Conservation (phyloP, 2,113 vertebrate genomes). For the Todiramphus chloris region DNA sequence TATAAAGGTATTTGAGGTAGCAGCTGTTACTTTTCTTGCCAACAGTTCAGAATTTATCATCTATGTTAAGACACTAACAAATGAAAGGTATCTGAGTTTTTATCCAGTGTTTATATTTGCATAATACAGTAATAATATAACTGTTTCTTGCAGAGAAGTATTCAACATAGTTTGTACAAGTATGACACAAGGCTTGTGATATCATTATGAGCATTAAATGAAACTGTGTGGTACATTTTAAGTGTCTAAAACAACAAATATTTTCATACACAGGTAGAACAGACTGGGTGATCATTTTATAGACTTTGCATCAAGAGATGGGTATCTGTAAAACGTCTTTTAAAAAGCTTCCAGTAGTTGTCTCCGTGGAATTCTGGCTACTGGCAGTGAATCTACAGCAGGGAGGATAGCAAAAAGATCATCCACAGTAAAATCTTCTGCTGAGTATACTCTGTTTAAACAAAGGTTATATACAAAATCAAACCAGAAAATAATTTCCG, state of each 20-base stretch:
- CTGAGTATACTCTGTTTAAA: conserved; percentile 28
- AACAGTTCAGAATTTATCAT: neutral
- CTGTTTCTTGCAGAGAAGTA: neutral
- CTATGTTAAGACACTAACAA: neutral
- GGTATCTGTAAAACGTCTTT: conserved; percentile 38
- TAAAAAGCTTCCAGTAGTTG: conserved; percentile 32
- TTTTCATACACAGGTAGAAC: neutral
- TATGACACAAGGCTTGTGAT: neutral
- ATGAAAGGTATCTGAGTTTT: neutral
- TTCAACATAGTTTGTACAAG: neutral
- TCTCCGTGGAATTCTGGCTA: conserved; percentile 19
- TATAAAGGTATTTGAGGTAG: neutral
- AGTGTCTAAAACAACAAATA: neutral
- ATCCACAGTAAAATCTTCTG: conserved; percentile 38
- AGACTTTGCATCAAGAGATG: conserved; percentile 28
- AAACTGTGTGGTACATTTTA: neutral
- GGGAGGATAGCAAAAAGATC: conserved; percentile 31
- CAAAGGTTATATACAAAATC: neutral
- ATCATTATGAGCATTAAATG: neutral
- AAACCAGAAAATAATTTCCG: neutral
- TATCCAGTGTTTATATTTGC: neutral
- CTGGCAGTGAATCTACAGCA: neutral
- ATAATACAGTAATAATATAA: neutral
- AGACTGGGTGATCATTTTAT: neutral
- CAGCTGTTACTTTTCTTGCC: neutral